These are phyloP conservation scores for Leucania comma DNA, from an alignment of 2,888 invertebrate species.

Conservation along the genomic window DNA sequence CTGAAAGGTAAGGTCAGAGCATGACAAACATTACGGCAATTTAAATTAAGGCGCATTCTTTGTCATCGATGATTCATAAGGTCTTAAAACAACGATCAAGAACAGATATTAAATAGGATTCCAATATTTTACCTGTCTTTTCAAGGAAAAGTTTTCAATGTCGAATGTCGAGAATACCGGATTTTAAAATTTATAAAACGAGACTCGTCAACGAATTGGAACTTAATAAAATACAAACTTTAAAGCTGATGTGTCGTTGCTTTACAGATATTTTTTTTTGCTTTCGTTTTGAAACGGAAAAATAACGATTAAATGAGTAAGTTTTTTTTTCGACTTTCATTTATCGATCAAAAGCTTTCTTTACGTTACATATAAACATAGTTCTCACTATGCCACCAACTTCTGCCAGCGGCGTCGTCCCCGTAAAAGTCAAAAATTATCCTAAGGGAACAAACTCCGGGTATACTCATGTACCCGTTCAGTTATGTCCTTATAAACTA, in stretches of 20 bases:
- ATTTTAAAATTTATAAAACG: slow-evolving; percentile 27
- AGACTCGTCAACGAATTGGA: background rate
- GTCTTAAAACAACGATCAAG: slow-evolving; percentile 11
- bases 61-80: slow-evolving; percentile 45
- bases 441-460: too few relatives aligned
- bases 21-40: slow-evolving; percentile 10
- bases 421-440: too few relatives aligned
- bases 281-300: background rate
- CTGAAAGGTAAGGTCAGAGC: slow-evolving; percentile 26
- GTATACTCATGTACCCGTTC: too few relatives aligned
- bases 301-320: background rate
- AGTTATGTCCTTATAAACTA: too few relatives aligned
- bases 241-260: background rate
- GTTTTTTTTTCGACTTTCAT: slow-evolving; percentile 1
- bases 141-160: slow-evolving; percentile 46
- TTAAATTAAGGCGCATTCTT: slow-evolving; percentile 22
- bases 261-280: background rate
- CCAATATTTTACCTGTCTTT: slow-evolving; percentile 20
- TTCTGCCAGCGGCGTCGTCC: too few relatives aligned
- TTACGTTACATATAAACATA: too few relatives aligned
- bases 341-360: background rate
- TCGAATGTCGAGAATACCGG: slow-evolving; percentile 45
- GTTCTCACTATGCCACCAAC: too few relatives aligned
- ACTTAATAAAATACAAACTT: slow-evolving; percentile 9
- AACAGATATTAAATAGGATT: slow-evolving; percentile 19